A percentile compares a stretch with the other conserved stretches of the same genome.
Evolutionary conservation across 1,140 invertebrate genomes (phyloP).

Genomic region (Popillia japonica): DNA sequence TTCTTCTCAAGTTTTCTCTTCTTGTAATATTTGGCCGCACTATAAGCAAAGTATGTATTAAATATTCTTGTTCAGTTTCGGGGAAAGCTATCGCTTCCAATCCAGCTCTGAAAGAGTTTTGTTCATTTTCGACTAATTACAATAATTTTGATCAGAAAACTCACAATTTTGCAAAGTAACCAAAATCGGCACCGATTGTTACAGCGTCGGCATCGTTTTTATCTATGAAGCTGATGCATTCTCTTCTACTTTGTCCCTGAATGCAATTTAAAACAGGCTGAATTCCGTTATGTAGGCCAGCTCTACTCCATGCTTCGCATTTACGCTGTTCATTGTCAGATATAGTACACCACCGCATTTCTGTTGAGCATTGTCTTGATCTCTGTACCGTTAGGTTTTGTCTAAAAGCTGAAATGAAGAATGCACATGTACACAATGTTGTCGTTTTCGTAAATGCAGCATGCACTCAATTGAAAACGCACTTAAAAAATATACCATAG

Average conservation of each 20-base stretch:
- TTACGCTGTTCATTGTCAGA: conserved; percentile 65
- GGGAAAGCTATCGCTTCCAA: conserved; percentile 65
- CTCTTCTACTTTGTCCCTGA: conserved; percentile 53
- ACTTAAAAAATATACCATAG: too few species aligned
- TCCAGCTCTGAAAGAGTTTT: conserved; percentile 53
- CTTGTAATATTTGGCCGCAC: conserved; percentile 64
- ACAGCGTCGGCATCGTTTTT: conserved; percentile 71
- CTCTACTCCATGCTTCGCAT: conserved; percentile 67
- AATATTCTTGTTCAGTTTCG: conserved; percentile 61
- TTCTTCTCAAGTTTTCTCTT: conserved; percentile 66
- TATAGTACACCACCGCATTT: conserved; percentile 68
- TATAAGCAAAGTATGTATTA: conserved; percentile 67
- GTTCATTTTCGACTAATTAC: not conserved
- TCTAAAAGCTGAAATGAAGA: conserved; percentile 37
- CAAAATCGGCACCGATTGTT: conserved; percentile 72
- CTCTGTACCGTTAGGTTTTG: conserved; percentile 46
- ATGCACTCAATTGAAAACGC: too few species aligned
- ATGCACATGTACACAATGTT: too few species aligned
- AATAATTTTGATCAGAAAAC: conserved; percentile 46
- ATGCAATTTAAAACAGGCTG: conserved; percentile 63
- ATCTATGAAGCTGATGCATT: conserved; percentile 71
- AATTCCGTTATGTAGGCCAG: conserved; percentile 66
- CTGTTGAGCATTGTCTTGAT: conserved; percentile 60
- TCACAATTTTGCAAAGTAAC: conserved; percentile 74
- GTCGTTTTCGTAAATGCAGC: too few species aligned